A percentile compares a stretch with the other conserved stretches of the same genome.
These are phyloP conservation scores for Gonocerus acuteangulatus DNA, from an alignment of 2,888 invertebrate species.

Conservation along the genomic window DNA sequence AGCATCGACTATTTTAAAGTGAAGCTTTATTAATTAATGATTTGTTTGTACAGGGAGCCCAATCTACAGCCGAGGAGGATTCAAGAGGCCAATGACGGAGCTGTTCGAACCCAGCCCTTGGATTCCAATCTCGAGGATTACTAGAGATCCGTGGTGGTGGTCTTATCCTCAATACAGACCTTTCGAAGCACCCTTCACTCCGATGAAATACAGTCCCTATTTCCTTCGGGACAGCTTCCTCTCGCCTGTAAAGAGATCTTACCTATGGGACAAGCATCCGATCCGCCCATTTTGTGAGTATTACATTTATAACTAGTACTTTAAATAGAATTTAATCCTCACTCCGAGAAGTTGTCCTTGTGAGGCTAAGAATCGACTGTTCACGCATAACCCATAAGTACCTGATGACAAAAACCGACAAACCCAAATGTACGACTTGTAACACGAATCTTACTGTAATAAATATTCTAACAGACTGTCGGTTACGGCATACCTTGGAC, in stretches of 20 bases:
- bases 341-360: too few relatives aligned
- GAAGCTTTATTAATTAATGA: too few relatives aligned
- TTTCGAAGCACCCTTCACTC: slow-evolving; percentile 53
- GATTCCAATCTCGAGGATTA: slow-evolving; percentile 70
- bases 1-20: too few relatives aligned
- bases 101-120: slow-evolving; percentile 72
- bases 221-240: slow-evolving; percentile 80
- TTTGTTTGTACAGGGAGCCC: slow-evolving; percentile 63
- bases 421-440: too few relatives aligned
- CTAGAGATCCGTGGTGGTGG: slow-evolving; percentile 86
- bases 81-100: slow-evolving; percentile 53
- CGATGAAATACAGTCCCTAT: slow-evolving; percentile 49
- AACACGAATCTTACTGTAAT: too few relatives aligned
- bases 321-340: background rate
- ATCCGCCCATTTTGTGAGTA: slow-evolving; percentile 82
- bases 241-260: slow-evolving; percentile 83
- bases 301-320: slow-evolving; percentile 7
- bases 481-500: too few relatives aligned
- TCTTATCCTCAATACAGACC: slow-evolving; percentile 74
- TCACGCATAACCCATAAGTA: too few relatives aligned
- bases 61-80: slow-evolving; percentile 60
- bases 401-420: too few relatives aligned
- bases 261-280: slow-evolving; percentile 86
- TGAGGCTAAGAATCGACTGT: too few relatives aligned
- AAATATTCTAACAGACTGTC: too few relatives aligned